phyloP scores from a whole-genome alignment of 2,888 invertebrate species.

The Tipula vernalis region DNA sequence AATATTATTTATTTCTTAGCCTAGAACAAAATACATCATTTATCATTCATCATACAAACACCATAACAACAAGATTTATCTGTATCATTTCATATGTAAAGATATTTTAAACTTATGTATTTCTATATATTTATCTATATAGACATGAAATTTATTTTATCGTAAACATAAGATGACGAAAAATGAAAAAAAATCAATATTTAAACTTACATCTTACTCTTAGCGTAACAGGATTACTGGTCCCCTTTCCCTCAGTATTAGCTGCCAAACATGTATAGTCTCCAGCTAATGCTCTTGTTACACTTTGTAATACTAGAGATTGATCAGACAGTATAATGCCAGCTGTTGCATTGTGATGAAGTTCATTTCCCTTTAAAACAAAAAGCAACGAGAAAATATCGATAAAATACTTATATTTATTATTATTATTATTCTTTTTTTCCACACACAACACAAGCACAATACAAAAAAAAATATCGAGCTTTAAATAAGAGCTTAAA shows the following conservation, averaged over 20 bases:
- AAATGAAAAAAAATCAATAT: neutral
- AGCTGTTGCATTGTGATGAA: constrained; percentile 68
- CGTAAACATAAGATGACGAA: neutral
- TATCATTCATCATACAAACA: neutral
- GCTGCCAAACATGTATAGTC: constrained; percentile 78
- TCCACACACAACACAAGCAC: neutral
- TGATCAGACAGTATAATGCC: constrained; percentile 78
- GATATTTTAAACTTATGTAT: neutral
- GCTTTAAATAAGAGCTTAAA: neutral
- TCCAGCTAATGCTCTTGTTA: constrained; percentile 70
- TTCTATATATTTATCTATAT: neutral
- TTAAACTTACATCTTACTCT: constrained; percentile 55
- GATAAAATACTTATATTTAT: neutral
- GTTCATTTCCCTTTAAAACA: constrained; percentile 55
- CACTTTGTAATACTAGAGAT: constrained; percentile 73
- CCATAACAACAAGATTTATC: neutral
- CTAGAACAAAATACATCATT: neutral
- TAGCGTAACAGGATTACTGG: constrained; percentile 57
- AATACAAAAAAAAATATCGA: neutral
- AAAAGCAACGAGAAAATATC: constrained; percentile 16
- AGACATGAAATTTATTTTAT: neutral
- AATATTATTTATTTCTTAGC: neutral
- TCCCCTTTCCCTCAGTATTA: constrained; percentile 71
- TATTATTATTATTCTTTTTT: neutral
- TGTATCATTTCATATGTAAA: neutral